Evolutionary conservation across 2,113 vertebrate genomes (phyloP), one percentile per base, ranked within the genome.

Genomic region (Cariama cristata): DNA sequence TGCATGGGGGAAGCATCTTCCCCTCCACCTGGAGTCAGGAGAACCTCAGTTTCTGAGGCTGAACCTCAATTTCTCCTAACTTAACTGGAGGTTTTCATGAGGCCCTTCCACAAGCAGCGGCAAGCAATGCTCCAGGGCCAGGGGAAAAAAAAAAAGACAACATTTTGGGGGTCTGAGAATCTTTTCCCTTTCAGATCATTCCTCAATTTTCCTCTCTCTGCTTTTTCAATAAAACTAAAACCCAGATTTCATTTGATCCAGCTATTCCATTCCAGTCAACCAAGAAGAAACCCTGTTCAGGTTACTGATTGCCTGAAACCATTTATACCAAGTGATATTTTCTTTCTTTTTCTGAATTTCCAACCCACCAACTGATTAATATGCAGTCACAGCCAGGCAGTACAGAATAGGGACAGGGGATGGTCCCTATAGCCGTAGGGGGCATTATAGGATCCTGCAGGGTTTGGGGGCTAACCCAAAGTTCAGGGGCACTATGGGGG

Each of bases 401-500:
- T 12, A 24, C 50, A 44, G 58, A 76, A 19, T 8, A 76, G 47
- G 38, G 4, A 49, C 33, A 52, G 55, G 30, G 30, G 73, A 22
- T 0, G 0, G 14, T 26, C 23, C 27, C 4, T 33, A 0, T 0
- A 58, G 59, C 38, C 14, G 11, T 3, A 27, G 19, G 7, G 45
- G 28, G 3, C 6, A 8, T 63, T 49, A 11, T 1, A 27, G 55
- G 30, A 26, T 33, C 42, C 67, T 50, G 60, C 18, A 53, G 47
- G 50, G 28, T 33, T 69, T 45, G 21, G 45, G 59, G 20, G 12
- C 7, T 60, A 14, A 56, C 16, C 11, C 40, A 64, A 52, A 74
- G 60, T 24, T 69, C 0, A 68, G 32, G 35, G 30, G 2, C 21
- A 45, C 30, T 3, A 1, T 2, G 11, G 9, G 49, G 13, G 8